Percentiles rank a stretch among this genome's conserved stretches.
phyloP scores from a whole-genome alignment of 2,888 invertebrate species.

The Gymnosoma rotundatum region DNA sequence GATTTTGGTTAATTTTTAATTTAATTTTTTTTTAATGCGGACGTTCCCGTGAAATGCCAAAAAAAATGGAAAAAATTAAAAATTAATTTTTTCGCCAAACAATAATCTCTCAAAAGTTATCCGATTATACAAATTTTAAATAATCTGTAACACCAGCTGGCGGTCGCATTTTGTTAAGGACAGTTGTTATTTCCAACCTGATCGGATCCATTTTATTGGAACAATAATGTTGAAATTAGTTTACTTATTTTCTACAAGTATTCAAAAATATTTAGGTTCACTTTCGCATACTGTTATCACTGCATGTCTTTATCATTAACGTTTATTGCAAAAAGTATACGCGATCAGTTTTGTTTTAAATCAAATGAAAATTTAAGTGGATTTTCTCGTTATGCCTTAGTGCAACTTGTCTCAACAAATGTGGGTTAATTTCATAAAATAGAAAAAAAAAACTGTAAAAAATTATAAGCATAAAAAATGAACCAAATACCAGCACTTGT shows the following conservation, averaged over 20 bases:
- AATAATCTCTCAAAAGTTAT: no score
- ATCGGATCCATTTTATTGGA: no score
- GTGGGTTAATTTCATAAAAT: slow-evolving; percentile 69
- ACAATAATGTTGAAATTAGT: no score
- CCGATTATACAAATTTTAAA: no score
- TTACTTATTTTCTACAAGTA: not conserved
- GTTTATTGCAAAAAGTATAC: slow-evolving; percentile 51
- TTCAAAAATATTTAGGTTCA: not conserved
- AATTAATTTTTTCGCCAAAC: no score
- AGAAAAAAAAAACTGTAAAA: slow-evolving; percentile 50
- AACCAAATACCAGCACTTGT: slow-evolving; percentile 37
- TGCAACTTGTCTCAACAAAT: slow-evolving; percentile 61
- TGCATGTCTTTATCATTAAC: slow-evolving; percentile 40
- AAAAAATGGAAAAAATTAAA: no score
- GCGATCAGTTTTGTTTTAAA: slow-evolving; percentile 60
- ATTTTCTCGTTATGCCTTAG: slow-evolving; percentile 70
- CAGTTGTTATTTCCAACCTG: no score
- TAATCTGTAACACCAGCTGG: no score
- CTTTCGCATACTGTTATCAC: slow-evolving; percentile 25
- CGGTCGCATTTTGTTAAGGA: no score
- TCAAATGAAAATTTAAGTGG: slow-evolving; percentile 69
- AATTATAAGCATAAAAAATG: slow-evolving; percentile 30
- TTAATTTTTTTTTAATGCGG: no score
- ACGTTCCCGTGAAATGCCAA: no score
- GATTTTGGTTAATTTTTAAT: no score